Conservation (phyloP, 1,140 invertebrate species). For the Campoletis sonorensis region DNA sequence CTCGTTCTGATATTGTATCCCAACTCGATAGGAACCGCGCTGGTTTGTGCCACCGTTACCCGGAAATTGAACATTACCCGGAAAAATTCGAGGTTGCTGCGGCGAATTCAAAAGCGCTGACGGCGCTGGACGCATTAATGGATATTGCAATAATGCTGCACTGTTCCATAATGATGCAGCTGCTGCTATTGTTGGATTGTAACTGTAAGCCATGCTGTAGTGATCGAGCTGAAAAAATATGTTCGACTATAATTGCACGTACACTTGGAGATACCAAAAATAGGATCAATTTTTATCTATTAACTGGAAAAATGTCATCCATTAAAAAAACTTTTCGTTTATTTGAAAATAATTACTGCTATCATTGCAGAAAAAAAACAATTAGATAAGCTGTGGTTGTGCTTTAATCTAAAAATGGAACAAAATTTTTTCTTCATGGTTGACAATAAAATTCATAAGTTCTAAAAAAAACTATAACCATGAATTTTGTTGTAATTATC, state of each 20-base stretch:
- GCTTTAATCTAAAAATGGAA: too few species aligned
- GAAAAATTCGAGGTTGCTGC: not conserved
- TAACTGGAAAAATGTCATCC: not conserved
- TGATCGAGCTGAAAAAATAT: slow-evolving; percentile 61
- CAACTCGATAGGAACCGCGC: not conserved
- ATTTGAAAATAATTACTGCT: too few species aligned
- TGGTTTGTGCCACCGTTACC: not conserved
- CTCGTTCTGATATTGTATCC: not conserved
- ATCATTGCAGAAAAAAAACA: too few species aligned
- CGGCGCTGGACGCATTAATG: slow-evolving; percentile 31
- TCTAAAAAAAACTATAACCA: too few species aligned
- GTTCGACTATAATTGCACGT: too few species aligned
- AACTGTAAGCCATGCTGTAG: slow-evolving; percentile 55
- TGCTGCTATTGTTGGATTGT: slow-evolving; percentile 51
- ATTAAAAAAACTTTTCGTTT: too few species aligned
- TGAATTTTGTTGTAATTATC: not conserved
- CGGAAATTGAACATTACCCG: slow-evolving; percentile 1
- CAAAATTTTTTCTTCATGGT: too few species aligned
- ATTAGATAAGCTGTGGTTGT: too few species aligned
- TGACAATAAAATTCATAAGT: too few species aligned
- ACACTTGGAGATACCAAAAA: too few species aligned
- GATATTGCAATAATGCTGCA: slow-evolving; percentile 46
- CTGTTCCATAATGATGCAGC: slow-evolving; percentile 47
- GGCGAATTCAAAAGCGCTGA: not conserved
- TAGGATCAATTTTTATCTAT: not conserved